phyloP scores from a whole-genome alignment of 2,888 invertebrate genomes.

The Drosophila putrida region DNA sequence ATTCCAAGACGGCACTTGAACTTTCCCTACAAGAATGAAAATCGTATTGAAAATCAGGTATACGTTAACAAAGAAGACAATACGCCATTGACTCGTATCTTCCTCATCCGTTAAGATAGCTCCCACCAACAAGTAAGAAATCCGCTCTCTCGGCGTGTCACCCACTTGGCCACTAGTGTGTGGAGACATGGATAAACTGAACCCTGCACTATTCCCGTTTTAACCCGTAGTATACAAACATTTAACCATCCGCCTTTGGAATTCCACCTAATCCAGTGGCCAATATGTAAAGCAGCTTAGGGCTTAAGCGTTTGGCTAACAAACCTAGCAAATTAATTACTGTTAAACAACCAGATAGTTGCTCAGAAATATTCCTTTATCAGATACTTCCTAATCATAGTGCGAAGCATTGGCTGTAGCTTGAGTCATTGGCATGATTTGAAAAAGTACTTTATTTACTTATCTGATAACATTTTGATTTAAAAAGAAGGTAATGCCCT shows the following conservation, averaged over 20 bases:
- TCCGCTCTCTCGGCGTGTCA: constrained; percentile 86
- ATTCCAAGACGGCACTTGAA: constrained; percentile 87
- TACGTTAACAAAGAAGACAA: constrained; percentile 87
- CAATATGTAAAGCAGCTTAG: too few species aligned
- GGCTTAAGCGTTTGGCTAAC: too few species aligned
- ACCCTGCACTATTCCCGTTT: too few species aligned
- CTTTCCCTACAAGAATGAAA: constrained; percentile 87
- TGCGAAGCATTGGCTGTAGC: not conserved
- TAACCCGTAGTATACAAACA: too few species aligned
- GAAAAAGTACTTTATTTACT: not conserved
- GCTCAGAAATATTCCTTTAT: constrained; percentile 10
- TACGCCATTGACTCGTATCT: constrained; percentile 86
- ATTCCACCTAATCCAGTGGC: too few species aligned
- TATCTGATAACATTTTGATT: not conserved
- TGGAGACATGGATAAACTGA: not conserved
- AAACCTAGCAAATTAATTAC: too few species aligned
- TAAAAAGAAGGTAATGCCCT: too few species aligned
- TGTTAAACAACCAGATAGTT: not conserved
- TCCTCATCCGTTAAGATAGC: constrained; percentile 86
- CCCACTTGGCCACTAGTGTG: constrained; percentile 2
- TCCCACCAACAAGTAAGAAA: constrained; percentile 87
- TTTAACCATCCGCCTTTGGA: too few species aligned
- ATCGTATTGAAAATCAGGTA: constrained; percentile 86
- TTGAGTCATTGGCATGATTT: constrained; percentile 8
- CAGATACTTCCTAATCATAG: constrained; percentile 5